Conservation (phyloP, 2,797 vertebrate genomes). For the Tapirus indicus region DNA sequence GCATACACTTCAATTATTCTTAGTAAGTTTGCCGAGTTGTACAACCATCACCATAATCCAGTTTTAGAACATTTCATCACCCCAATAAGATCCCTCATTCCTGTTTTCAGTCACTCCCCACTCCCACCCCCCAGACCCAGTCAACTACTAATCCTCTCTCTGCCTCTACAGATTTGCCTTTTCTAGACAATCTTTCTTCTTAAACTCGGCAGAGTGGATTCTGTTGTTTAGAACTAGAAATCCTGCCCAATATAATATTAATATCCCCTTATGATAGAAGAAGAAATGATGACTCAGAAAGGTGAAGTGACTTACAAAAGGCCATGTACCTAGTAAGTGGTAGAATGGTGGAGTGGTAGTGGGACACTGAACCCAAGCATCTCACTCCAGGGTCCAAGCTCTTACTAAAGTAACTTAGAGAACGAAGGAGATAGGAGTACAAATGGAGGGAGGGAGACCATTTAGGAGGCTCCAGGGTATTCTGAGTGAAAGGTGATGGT, state of each 20-base stretch:
- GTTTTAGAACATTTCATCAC: neutral
- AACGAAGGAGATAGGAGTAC: neutral
- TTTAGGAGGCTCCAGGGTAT: neutral
- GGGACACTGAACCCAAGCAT: neutral
- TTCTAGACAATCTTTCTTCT: neutral
- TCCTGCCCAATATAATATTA: neutral
- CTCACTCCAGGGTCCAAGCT: neutral
- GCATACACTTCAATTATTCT: neutral
- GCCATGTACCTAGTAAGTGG: neutral
- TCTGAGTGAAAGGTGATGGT: neutral
- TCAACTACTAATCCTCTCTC: neutral
- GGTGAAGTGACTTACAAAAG: neutral
- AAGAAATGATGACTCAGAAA: neutral
- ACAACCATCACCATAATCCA: neutral
- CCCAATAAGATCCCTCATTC: neutral
- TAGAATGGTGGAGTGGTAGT: neutral
- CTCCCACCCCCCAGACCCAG: neutral
- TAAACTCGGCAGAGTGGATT: neutral
- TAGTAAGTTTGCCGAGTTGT: neutral
- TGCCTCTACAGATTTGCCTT: neutral
- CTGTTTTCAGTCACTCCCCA: neutral
- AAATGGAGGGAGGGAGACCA: neutral
- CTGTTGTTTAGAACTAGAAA: neutral
- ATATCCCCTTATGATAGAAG: neutral
- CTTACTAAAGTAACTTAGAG: neutral